phyloP scores from a whole-genome alignment of 1,140 invertebrate genomes.

The Euschistus heros region DNA sequence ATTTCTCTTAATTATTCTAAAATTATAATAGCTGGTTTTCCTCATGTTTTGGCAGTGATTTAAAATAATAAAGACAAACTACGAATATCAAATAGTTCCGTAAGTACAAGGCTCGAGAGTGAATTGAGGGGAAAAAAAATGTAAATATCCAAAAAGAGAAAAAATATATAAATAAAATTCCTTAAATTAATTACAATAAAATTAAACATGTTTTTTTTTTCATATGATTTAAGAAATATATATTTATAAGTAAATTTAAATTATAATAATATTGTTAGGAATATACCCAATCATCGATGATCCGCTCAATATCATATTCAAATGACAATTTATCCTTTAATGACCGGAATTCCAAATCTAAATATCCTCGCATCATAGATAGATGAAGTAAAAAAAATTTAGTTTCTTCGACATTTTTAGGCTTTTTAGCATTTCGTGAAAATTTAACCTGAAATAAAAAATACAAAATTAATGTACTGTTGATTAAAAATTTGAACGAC shows the following conservation, averaged over 20 bases:
- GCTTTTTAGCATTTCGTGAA: slow-evolving; percentile 37
- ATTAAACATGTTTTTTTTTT: background rate
- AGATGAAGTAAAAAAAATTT: slow-evolving; percentile 89
- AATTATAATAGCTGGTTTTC: too few relatives aligned
- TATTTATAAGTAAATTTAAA: too few relatives aligned
- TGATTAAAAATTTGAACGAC: too few relatives aligned
- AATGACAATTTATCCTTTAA: slow-evolving; percentile 61
- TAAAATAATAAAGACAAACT: too few relatives aligned
- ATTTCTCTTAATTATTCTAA: too few relatives aligned
- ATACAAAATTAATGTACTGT: too few relatives aligned
- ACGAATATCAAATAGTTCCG: too few relatives aligned
- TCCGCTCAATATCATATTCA: slow-evolving; percentile 68
- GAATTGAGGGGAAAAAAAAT: too few relatives aligned
- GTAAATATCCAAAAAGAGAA: too few relatives aligned
- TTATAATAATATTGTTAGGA: too few relatives aligned
- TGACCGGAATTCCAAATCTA: slow-evolving; percentile 79
- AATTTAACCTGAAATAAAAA: slow-evolving; percentile 50
- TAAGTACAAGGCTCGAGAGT: too few relatives aligned
- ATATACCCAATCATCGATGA: slow-evolving; percentile 56
- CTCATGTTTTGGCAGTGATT: too few relatives aligned
- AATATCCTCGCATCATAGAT: slow-evolving; percentile 82
- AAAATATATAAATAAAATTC: background rate
- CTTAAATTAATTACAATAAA: background rate
- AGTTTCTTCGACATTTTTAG: slow-evolving; percentile 68
- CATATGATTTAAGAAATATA: background rate